Evolutionary conservation across 2,888 invertebrate species (phyloP), one percentile per base, ranked within the genome.

Genomic region (Autographa pulchrina): DNA sequence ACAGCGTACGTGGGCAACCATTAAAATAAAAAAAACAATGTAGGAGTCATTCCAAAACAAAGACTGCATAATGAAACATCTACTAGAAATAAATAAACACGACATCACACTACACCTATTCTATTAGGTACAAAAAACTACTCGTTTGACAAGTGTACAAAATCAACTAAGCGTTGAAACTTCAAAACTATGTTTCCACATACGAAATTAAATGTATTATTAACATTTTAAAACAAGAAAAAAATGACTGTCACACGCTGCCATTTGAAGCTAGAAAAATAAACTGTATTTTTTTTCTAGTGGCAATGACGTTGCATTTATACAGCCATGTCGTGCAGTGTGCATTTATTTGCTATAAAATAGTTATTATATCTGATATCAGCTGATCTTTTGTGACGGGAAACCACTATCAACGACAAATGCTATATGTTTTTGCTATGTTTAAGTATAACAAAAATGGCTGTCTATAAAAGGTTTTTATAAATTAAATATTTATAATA

Each of bases 321-420:
- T n/a, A 48, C 48, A 48, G n/a, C 16, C 48, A 48, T n/a, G 48
- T 48, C 48, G 48, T 48, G 48, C n/a, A n/a, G 9, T 48, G 48
- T n/a, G 25, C 54, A 56, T 56, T 56, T 13, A 25, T 56, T 56
- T 25, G 25, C 54, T 25, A 25, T 56, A 56, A 25, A 56, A 62
- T 25, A 31, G n/a, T 62, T 48, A 62, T 48, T 25, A 16, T 48
- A 75, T 64, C 60, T 58, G 25, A 16, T 76, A 77, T 52, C 84
- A 81, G 75, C 78, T 81, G 81, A 78, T 84, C 68, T 58, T 61
- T 38, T 69, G 61, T 63, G 72, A 75, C 84, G 78, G 74, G 81
- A 82, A 78, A 75, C 35, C 6, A 58, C 60, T 81, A 74, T 78
- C 79, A 61, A 38, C 58, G 72, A 65, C 77, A 64, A 54, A 69